Evolutionary conservation across 2,888 invertebrate species (phyloP).

Genomic region (Sipha maydis): DNA sequence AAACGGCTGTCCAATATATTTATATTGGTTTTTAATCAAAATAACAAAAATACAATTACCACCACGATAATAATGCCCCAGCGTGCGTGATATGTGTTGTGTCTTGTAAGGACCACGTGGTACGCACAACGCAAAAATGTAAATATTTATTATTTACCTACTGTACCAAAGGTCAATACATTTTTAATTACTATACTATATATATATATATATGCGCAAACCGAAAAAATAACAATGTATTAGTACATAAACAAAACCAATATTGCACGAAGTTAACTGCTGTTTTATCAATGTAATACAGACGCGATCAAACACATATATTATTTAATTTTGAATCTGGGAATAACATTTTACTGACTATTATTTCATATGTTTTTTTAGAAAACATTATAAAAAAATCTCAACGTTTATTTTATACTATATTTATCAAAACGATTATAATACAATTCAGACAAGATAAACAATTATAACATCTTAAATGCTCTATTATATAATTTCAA

Average conservation of each 20-base stretch:
- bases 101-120: constrained; percentile 3
- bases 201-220: too few species aligned
- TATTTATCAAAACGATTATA: too few species aligned
- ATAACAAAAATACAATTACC: neutral
- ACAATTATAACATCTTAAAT: too few species aligned
- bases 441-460: too few species aligned
- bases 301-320: neutral
- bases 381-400: too few species aligned
- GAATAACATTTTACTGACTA: too few species aligned
- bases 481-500: too few species aligned
- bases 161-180: constrained; percentile 14
- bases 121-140: neutral
- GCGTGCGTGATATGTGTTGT: neutral
- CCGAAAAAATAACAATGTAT: neutral
- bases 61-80: neutral
- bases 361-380: too few species aligned
- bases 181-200: neutral
- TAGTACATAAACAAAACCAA: neutral
- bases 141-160: constrained; percentile 37
- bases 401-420: too few species aligned
- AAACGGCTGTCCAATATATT: too few species aligned
- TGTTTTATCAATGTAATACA: neutral
- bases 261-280: neutral
- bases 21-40: too few species aligned
- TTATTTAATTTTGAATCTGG: too few species aligned